A percentile compares a stretch with the other conserved stretches of the same genome.
These are phyloP conservation scores for Ophion obscuratus DNA, from an alignment of 2,888 invertebrate species.

Conservation along the genomic window DNA sequence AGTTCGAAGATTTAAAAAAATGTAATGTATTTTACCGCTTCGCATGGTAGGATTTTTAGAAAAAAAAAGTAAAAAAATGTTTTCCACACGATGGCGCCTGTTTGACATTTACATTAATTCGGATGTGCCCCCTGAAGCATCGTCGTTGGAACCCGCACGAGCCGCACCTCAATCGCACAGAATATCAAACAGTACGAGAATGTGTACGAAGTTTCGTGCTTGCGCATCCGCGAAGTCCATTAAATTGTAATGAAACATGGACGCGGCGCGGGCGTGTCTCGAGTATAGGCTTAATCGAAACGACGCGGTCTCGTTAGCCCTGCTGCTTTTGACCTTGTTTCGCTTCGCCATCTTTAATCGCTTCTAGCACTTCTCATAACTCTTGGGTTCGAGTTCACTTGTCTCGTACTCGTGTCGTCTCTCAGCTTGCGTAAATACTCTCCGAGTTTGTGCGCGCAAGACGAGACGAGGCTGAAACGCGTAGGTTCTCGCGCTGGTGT, in stretches of 20 bases:
- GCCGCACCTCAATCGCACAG: not conserved
- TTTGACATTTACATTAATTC: too few species aligned
- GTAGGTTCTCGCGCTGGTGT: not conserved
- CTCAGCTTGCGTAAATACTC: constrained; percentile 51
- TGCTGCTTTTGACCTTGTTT: constrained; percentile 42
- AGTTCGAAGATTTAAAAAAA: too few species aligned
- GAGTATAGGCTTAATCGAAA: not conserved
- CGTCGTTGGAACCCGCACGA: not conserved
- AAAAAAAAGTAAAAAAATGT: too few species aligned
- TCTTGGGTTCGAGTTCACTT: constrained; percentile 29
- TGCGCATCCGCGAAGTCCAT: not conserved
- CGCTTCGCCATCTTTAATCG: constrained; percentile 47
- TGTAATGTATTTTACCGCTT: too few species aligned
- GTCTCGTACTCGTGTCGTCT: constrained; percentile 5
- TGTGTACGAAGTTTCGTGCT: constrained; percentile 1
- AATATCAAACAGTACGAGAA: constrained; percentile 6
- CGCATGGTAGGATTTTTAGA: too few species aligned
- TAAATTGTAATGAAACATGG: not conserved
- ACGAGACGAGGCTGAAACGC: constrained; percentile 21
- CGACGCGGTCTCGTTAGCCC: constrained; percentile 1
- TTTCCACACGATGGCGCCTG: too few species aligned
- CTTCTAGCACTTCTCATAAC: constrained; percentile 21
- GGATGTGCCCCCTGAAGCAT: not conserved
- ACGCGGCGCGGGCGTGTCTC: not conserved
- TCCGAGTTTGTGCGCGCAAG: constrained; percentile 2